Conservation (phyloP, 2,888 invertebrate genomes). For the Helleia helle region DNA sequence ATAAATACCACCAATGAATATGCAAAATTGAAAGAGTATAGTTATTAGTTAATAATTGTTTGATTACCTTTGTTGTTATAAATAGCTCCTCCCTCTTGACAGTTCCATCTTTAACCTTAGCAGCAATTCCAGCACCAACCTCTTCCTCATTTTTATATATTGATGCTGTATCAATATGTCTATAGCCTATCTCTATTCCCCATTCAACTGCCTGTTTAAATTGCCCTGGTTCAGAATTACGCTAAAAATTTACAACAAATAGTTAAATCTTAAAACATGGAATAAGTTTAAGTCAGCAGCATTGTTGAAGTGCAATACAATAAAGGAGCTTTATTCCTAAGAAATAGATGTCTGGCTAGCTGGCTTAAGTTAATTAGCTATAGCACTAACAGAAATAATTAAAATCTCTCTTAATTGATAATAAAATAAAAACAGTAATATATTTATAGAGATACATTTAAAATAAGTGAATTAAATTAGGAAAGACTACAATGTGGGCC, state of each 20-base stretch:
- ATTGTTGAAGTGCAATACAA: too few relatives aligned
- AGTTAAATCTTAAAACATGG: background rate
- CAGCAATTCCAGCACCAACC: slow-evolving; percentile 59
- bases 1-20: too few relatives aligned
- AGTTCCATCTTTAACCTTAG: slow-evolving; percentile 57
- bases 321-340: too few relatives aligned
- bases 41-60: background rate
- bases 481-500: too few relatives aligned
- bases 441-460: too few relatives aligned
- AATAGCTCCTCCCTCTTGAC: slow-evolving; percentile 66
- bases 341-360: too few relatives aligned
- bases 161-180: slow-evolving; percentile 70
- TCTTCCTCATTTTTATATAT: slow-evolving; percentile 65
- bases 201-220: slow-evolving; percentile 57
- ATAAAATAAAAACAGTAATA: too few relatives aligned
- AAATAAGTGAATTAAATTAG: background rate
- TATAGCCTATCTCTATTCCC: slow-evolving; percentile 65
- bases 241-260: slow-evolving; percentile 28
- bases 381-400: too few relatives aligned
- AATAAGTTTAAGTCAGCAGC: too few relatives aligned
- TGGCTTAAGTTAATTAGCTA: too few relatives aligned
- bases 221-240: slow-evolving; percentile 43
- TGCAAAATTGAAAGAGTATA: too few relatives aligned
- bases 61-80: slow-evolving; percentile 67
- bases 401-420: too few relatives aligned